phyloP scores from a whole-genome alignment of 2,888 invertebrate species.

The Emmelina monodactyla region DNA sequence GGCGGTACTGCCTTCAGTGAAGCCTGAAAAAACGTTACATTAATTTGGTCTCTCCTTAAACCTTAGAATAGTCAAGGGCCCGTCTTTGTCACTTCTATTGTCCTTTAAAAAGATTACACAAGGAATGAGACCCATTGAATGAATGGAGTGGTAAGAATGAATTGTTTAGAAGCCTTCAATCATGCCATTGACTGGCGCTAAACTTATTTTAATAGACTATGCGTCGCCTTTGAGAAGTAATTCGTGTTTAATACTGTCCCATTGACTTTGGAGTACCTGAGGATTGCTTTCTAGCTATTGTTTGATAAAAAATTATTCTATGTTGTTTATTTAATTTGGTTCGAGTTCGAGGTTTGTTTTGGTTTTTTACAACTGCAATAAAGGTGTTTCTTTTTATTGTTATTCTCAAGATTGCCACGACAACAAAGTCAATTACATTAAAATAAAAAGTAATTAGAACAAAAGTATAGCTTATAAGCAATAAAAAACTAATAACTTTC shows the following conservation, averaged over 20 bases:
- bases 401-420: too few relatives aligned
- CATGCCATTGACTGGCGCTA: conserved; percentile 59
- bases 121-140: conserved; percentile 59
- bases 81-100: conserved; percentile 44
- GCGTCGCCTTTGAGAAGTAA: conserved; percentile 52
- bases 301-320: too few relatives aligned
- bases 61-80: conserved; percentile 40
- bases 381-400: too few relatives aligned
- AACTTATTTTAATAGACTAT: conserved; percentile 61
- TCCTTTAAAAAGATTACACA: conserved; percentile 52
- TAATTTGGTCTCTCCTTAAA: conserved; percentile 57
- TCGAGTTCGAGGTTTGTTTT: too few relatives aligned
- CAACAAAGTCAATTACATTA: too few relatives aligned
- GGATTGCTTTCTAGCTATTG: too few relatives aligned
- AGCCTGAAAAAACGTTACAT: conserved; percentile 46
- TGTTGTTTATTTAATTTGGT: too few relatives aligned
- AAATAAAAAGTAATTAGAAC: too few relatives aligned
- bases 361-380: too few relatives aligned
- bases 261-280: conserved; percentile 42
- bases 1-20: conserved; percentile 46
- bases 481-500: too few relatives aligned
- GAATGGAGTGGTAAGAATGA: conserved; percentile 31
- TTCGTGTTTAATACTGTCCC: conserved; percentile 43
- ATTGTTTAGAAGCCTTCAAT: conserved; percentile 61
- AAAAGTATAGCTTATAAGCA: too few relatives aligned